Base-by-base conservation (phyloP, 2,888 invertebrate genomes). In the Lutraria lutraria region DNA sequence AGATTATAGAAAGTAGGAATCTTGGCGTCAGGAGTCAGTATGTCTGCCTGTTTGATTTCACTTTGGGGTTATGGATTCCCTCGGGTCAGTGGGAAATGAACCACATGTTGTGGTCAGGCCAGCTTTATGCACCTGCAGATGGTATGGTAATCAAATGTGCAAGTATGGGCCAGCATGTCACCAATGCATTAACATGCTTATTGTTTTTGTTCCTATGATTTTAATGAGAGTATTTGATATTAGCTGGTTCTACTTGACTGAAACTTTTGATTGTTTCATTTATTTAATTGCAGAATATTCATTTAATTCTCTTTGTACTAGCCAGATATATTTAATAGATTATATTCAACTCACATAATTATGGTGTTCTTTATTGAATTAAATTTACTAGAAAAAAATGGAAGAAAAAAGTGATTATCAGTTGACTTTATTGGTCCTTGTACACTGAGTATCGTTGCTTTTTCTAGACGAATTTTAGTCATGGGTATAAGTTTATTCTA, bases 61-160 rank as follows among this genome's bases (percentile, higher is more conserved):
- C 29, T 34, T 19, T 31, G 31, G 76, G 76, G 76, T 34, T 76
- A 34, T 76, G 13, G 31, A 31, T 0, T 76, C 76, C 76, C 76
- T 31, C 21, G 34, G 76, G 76, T 76, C 76, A 34, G n/a, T 10
- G 76, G 19, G 76, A 76, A 76, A 76, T 31, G 76, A 76, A 76
- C 29, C 76, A 76, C 76, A 76, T 76, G 76, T 76, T 76, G 34
- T 76, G 76, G 76, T 34, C 76, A 76, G 76, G 76, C 31, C 76
- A 76, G 25, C 63, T 68, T 68, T 68, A n/a, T 34, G n/a, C n/a
- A 31, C 31, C 31, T 76, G 31, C 76, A 31, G 76, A 76, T 76
- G 76, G 76, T 31, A 34, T 25, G n/a, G 63, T 68, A 68, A 68
- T 68, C 25, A 68, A 68, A n/a, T 68, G 25, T 68, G 63, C 63